Base-by-base conservation (phyloP, 2,888 invertebrate species). In the Phoronis australis region DNA sequence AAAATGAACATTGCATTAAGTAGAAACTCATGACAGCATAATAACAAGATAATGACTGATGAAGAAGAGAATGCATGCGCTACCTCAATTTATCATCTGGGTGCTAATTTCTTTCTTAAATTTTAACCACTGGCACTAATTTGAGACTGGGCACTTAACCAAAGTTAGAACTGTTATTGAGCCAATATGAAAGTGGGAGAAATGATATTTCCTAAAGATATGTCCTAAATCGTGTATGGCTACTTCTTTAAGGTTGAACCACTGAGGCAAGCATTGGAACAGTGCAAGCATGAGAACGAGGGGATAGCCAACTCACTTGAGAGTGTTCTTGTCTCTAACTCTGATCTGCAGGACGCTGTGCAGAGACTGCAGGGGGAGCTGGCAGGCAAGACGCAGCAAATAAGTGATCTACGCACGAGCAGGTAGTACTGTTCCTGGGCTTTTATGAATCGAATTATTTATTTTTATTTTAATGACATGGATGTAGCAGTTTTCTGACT, bases 351-450 rank as follows among this genome's bases (percentile, higher is more conserved):
- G 38, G 12, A 27, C 9, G 50, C 54, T 2, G 24, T 61, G 21
- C 58, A 61, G 37, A 26, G 42, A 22, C 45, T 61, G 22, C 60
- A 61, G 49, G 24, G 47, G 12, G 49, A 60, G 15, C 45, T 60
- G 15, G 59, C 55, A 4, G 37, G 46, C 27, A 51, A 51, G 41
- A 22, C 15, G 1, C 40, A 53, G 37, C 37, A 55, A 5, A 38
- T 52, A 23, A 43, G 48, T 18, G 26, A 42, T 18, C 42, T 42
- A 18, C n/a, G n/a, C n/a, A n/a, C n/a, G n/a, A n/a, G n/a, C n/a
- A n/a, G n/a, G n/a, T n/a, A n/a, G 15, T 9, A 35, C 15, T 15
- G 35, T 15, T 35, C 35, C 9, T 35, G 35, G 35, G 9, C 9
- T 35, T 35, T 12, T 9, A 35, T 9, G 15, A 35, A 35, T 12